Base-by-base conservation (phyloP, 2,888 invertebrate genomes). In the Drosophila leonis region DNA sequence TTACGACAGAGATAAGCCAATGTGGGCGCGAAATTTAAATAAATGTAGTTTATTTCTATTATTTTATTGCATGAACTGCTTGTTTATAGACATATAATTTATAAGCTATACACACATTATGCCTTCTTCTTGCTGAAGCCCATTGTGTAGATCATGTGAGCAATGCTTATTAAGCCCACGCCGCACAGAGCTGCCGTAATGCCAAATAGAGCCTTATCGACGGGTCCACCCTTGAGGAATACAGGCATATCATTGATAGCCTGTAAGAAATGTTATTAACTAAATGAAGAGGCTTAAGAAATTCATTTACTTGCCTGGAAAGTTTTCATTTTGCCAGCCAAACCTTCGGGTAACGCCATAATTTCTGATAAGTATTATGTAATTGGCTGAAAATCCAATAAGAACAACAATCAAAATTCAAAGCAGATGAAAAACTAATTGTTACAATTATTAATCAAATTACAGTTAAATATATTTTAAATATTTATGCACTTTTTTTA, bases 141-240 rank as follows among this genome's bases (percentile, higher is more conserved):
- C 91, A 93, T 72, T 39, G 78, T 73, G 70, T 93, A 93, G 18
- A 90, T 61, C 89, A 93, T 70, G 10, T 93, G 80, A 0, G 82
- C 68, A 46, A 92, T 78, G 61, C 91, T 79, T 1, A 92, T 0
- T 6, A 93, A 10, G 2, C 93, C 93, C 13, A 93, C 10, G 2
- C 93, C 93, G 57, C 93, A 93, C 0, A 93, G 77, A 7, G 83
- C 93, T 1, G 88, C 75, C 18, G 93, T 93, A 33, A 92, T 31
- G 29, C 93, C 93, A 74, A 92, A 93, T 5, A 93, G 78, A 1
- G 61, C 82, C 68, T 90, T 93, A 56, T 93, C 93, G 12, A 72
- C 75, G 54, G 93, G 92, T 7, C 93, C 93, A 46, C 93, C 93
- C 72, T 93, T 93, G 27, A 93, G 78, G 29, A 92, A 92, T 18